A percentile compares a stretch with the other conserved stretches of the same genome.
Evolutionary conservation across 2,113 vertebrate genomes (phyloP).

Genomic region (Taurulus bubalis): DNA sequence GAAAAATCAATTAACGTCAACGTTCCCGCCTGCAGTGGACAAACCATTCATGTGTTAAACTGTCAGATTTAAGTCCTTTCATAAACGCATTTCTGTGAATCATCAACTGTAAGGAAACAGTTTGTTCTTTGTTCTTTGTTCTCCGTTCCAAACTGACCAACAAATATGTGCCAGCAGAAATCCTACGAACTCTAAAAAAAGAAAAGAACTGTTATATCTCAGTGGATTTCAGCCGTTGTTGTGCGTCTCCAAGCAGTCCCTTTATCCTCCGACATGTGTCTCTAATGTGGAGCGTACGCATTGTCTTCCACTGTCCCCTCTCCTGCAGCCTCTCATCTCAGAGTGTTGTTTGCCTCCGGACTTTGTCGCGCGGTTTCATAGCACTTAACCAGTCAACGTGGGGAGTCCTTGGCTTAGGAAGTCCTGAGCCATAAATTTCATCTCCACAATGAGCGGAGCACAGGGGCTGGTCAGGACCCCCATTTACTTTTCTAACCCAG

Average conservation of each 20-base stretch:
- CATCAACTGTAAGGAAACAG: neutral
- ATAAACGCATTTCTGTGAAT: neutral
- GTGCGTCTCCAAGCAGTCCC: neutral
- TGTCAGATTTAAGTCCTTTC: neutral
- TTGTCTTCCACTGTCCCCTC: constrained; percentile 55
- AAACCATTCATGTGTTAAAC: neutral
- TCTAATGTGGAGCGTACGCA: constrained; percentile 35
- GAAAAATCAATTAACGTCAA: neutral
- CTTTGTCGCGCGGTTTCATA: constrained; percentile 66
- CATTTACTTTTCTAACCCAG: constrained; percentile 79
- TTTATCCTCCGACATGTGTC: constrained; percentile 44
- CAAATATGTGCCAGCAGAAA: neutral
- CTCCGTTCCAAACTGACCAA: neutral
- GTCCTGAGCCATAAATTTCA: constrained; percentile 85
- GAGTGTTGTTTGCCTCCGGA: constrained; percentile 63
- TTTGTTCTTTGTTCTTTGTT: constrained; percentile 8
- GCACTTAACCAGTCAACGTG: constrained; percentile 83
- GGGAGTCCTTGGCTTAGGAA: constrained; percentile 86
- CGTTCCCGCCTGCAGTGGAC: too few species aligned
- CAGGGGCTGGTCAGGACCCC: constrained; percentile 79
- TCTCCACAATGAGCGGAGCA: constrained; percentile 76
- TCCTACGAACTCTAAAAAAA: neutral
- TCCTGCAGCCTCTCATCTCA: constrained; percentile 63
- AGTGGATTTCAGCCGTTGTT: neutral
- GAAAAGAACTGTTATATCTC: neutral